These are phyloP conservation scores for Syngnathus scovelli DNA, from an alignment of 2,113 vertebrate species.

Conservation along the genomic window DNA sequence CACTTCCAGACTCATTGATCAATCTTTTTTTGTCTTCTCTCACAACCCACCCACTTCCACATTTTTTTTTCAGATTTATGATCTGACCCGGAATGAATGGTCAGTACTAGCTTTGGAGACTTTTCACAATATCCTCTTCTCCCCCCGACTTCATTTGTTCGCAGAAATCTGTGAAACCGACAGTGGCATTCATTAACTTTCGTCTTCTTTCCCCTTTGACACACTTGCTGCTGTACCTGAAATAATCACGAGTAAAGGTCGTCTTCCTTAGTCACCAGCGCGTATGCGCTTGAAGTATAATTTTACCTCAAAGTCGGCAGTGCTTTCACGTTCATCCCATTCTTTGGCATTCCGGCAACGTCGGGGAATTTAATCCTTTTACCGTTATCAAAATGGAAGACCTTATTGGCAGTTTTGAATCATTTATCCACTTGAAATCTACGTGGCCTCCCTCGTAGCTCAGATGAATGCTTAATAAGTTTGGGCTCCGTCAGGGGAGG, in stretches of 20 bases:
- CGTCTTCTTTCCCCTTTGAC: background rate
- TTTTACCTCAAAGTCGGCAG: background rate
- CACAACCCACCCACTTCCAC: background rate
- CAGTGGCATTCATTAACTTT: constrained; percentile 27
- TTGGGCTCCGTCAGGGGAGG: constrained; percentile 22
- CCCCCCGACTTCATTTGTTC: constrained; percentile 23
- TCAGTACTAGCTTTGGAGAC: constrained; percentile 1
- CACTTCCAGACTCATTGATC: constrained; percentile 52
- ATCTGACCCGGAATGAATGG: background rate
- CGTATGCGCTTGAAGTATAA: constrained; percentile 8
- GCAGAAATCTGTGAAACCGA: constrained; percentile 26
- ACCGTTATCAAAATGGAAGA: constrained; percentile 41
- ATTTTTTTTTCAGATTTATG: background rate
- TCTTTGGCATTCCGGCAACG: constrained; percentile 10
- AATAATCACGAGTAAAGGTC: constrained; percentile 9
- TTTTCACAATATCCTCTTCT: constrained; percentile 11
- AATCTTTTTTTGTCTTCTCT: background rate
- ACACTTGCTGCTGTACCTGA: constrained; percentile 11
- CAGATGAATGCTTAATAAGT: constrained; percentile 46
- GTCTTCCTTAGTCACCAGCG: background rate
- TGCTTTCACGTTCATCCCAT: background rate
- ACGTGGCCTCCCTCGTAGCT: constrained; percentile 13
- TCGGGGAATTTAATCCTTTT: constrained; percentile 24
- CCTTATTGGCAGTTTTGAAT: constrained; percentile 43
- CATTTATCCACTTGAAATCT: constrained; percentile 44